Evolutionary conservation across 37 sponge, comb jelly and placozoan species (phyloP), one percentile per base, ranked within the genome.

Genomic region (Sycon ciliatum): DNA sequence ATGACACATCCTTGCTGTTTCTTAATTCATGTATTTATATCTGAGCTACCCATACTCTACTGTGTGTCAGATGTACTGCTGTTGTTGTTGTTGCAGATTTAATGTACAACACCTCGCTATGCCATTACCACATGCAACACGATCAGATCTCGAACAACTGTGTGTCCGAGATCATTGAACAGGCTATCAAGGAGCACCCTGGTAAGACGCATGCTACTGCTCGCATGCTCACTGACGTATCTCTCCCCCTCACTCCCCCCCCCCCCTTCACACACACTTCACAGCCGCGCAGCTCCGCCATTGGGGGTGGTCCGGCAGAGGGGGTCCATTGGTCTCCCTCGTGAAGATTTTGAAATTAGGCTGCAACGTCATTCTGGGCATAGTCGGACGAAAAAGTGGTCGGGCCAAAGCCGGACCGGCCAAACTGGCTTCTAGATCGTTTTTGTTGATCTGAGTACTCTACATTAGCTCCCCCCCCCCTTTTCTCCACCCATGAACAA

Each of bases 101-200:
- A 6, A 64, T 77, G 52, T 95, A 95, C 83, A 83, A 84, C 78
- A 84, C 84, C 32, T 90, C 95, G 4, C 86, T 89, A 55, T 89
- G 92, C 53, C 82, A 96, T 69, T 96, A 96, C 77, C 81, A 76
- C 71, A 75, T 90, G 85, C 90, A 79, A 67, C 84, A 86, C 63
- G 87, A 86, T 65, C 82, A 92, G 0, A 67, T 78, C 5, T 65
- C 98, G 30, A 86, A 91, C 40, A 96, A 96, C 73, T 76, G 83
- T 82, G 91, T 96, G 34, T 80, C 89, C 32, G 98, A 96, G 54
- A 79, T 96, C 46, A 83, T 96, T 22, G 98, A 96, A 78, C 80
- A 80, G 55, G 98, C 87, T 30, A 91, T 96, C 34, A 83, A 80
- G 54, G 92, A 91, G 2, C 87, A 93, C 36, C 93, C 93, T 39